These are phyloP conservation scores for Rhinophrynus dorsalis DNA, from an alignment of 2,797 vertebrate species.

Conservation along the genomic window DNA sequence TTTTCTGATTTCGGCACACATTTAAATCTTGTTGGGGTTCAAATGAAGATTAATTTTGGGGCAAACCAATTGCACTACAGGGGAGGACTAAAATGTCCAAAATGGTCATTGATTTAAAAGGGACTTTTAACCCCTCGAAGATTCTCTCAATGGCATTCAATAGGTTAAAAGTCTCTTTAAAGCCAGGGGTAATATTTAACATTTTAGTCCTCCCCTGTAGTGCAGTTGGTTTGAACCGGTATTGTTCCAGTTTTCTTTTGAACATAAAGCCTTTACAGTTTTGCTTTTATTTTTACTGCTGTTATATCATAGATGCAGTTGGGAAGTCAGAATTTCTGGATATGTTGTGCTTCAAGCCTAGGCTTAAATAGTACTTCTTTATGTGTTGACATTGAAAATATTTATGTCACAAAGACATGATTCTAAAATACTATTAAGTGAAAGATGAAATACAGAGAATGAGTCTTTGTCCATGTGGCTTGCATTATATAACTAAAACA, in stretches of 20 bases:
- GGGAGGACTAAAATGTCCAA: too few species aligned
- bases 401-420: slow-evolving; percentile 18
- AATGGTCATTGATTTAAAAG: too few species aligned
- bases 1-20: neutral
- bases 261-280: too few species aligned
- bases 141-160: too few species aligned
- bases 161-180: too few species aligned
- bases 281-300: neutral
- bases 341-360: neutral
- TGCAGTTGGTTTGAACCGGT: too few species aligned
- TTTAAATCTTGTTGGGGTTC: slow-evolving; percentile 11
- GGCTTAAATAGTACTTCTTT: slow-evolving; percentile 9
- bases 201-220: too few species aligned
- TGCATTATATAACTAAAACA: slow-evolving; percentile 21
- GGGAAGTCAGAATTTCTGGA: slow-evolving; percentile 25
- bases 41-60: too few species aligned
- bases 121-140: too few species aligned
- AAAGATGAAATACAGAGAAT: slow-evolving; percentile 8
- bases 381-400: slow-evolving; percentile 24
- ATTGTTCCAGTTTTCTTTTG: too few species aligned
- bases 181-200: too few species aligned
- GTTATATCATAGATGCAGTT: slow-evolving; percentile 13
- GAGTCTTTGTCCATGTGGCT: slow-evolving; percentile 15
- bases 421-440: slow-evolving; percentile 35
- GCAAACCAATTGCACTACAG: too few species aligned